Conservation (phyloP, 2,888 invertebrate genomes). For the Tenthredo mesomela region DNA sequence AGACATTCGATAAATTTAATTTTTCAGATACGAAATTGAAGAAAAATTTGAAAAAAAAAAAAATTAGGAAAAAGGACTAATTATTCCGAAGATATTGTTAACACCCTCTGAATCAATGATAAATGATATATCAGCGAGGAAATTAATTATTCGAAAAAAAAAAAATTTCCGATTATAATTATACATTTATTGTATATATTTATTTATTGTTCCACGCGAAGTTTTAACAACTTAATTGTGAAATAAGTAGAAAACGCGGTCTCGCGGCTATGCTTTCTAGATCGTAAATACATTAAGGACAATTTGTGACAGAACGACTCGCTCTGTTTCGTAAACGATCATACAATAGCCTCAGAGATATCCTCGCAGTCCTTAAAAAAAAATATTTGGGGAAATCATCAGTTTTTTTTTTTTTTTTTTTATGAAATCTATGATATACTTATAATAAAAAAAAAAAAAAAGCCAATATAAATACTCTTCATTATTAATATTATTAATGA, state of each 20-base stretch:
- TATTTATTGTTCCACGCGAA: neutral
- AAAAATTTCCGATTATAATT: neutral
- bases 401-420: neutral
- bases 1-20: no score
- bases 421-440: neutral
- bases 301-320: conserved; percentile 72
- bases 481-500: neutral
- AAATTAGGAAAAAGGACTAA: no score
- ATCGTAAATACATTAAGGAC: conserved; percentile 67
- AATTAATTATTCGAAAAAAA: no score
- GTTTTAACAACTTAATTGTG: neutral
- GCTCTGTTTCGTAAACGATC: conserved; percentile 69
- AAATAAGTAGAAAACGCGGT: neutral
- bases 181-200: neutral
- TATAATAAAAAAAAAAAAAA: no score
- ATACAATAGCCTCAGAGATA: neutral
- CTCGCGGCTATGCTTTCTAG: conserved; percentile 72
- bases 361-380: neutral
- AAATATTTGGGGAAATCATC: neutral
- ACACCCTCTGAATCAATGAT: no score
- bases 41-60: no score
- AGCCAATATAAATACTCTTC: neutral
- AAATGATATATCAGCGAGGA: no score
- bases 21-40: no score
- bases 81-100: no score